Conservation (phyloP, 1,140 invertebrate genomes). For the Whitmania pigra region DNA sequence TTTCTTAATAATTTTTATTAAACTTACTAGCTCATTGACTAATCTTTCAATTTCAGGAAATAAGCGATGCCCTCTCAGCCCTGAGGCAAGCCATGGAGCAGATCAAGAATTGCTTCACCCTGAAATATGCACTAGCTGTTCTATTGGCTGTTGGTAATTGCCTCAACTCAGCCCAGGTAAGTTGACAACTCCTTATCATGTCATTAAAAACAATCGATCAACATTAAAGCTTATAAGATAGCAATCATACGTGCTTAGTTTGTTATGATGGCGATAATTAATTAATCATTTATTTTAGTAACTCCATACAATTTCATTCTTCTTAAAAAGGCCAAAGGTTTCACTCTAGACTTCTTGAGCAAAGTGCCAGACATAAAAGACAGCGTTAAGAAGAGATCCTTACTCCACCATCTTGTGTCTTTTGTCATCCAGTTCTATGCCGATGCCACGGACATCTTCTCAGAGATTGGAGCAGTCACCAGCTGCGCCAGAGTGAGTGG, state of each 20-base stretch:
- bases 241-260: no score
- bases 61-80: conserved; percentile 95
- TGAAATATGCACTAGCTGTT: conserved; percentile 81
- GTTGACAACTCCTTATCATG: no score
- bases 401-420: conserved; percentile 90
- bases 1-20: no score
- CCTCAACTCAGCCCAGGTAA: conserved; percentile 76
- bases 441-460: conserved; percentile 83
- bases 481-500: conserved; percentile 58
- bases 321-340: conserved; percentile 66
- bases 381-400: conserved; percentile 92
- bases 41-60: conserved; percentile 64
- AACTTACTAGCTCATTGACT: no score
- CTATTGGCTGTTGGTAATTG: conserved; percentile 90
- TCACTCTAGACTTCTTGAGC: conserved; percentile 90
- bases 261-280: no score
- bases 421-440: conserved; percentile 93
- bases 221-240: no score
- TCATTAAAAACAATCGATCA: no score
- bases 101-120: conserved; percentile 64
- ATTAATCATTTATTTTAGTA: no score
- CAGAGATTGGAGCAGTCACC: conserved; percentile 57
- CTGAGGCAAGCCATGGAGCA: conserved; percentile 88
- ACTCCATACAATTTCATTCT: no score
- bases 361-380: conserved; percentile 99